These are phyloP conservation scores for Turnix velox DNA, from an alignment of 2,113 vertebrate genomes.

Conservation along the genomic window DNA sequence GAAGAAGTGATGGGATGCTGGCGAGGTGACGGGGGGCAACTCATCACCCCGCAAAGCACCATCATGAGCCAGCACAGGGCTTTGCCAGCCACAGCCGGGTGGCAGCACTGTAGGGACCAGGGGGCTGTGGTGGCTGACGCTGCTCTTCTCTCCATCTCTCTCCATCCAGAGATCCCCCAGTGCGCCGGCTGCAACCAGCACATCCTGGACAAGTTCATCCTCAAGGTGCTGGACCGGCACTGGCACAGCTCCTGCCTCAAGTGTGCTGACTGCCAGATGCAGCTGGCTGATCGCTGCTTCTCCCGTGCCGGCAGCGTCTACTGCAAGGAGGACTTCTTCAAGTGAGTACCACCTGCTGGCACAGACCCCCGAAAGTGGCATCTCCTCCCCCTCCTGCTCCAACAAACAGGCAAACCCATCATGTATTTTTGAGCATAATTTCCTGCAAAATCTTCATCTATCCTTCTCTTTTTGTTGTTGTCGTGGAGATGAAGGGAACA, in stretches of 20 bases:
- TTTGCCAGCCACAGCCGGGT: accelerated
- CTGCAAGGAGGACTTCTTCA: slow-evolving; percentile 99
- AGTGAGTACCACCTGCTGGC: slow-evolving; percentile 77
- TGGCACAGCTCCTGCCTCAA: slow-evolving; percentile 99
- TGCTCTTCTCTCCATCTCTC: not conserved
- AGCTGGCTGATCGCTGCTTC: slow-evolving; percentile 95
- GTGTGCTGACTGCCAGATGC: slow-evolving; percentile 94
- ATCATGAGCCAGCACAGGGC: accelerated
- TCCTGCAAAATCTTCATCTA: not conserved
- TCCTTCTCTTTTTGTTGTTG: not conserved
- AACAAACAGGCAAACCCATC: accelerated
- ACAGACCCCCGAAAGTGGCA: accelerated
- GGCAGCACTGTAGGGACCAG: not conserved
- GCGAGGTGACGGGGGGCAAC: accelerated
- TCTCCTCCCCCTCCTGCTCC: accelerated
- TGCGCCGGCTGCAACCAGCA: slow-evolving; percentile 97
- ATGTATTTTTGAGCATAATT: accelerated
- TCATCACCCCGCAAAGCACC: not conserved
- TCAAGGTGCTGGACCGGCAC: slow-evolving; percentile 97
- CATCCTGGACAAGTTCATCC: slow-evolving; percentile 98
- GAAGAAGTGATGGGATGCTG: accelerated
- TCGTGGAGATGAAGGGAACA: not conserved
- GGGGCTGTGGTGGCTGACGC: not conserved
- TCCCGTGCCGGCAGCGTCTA: slow-evolving; percentile 92
- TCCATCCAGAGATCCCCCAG: slow-evolving; percentile 89